Evolutionary conservation across 2,797 vertebrate species (phyloP), one percentile per base, ranked within the genome.

Genomic region (Sitta carolinensis): DNA sequence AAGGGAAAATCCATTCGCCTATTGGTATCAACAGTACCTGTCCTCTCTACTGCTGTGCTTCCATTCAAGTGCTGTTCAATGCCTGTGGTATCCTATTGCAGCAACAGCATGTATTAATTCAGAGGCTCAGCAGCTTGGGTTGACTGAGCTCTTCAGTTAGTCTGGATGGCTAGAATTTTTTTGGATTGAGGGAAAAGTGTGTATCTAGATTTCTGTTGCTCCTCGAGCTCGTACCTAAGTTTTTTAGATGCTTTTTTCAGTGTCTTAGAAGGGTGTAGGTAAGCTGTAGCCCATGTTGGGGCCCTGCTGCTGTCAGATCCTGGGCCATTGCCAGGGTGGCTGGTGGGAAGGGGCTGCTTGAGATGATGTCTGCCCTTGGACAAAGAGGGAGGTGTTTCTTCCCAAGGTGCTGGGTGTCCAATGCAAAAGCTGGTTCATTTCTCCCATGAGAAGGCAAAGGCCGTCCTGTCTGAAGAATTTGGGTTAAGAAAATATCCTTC

Each of bases 401-500:
- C 38, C 50, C 51, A 36, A 11, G 25, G 26, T 74, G 22, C 66
- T 74, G 50, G 14, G 63, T 45, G 21, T 36, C 19, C 34, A 15
- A 4, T 12, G 26, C 12, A 38, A 57, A 85, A 85, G 11, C 59
- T 73, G 36, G 10, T 32, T 83, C 20, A 2, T 11, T 73, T 72
- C 52, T 89, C 42, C 32, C 38, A 34, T 66, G n/a, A 87, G 45
- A 83, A 74, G 62, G 29, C 48, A 80, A 84, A 75, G 38, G 2
- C 36, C 40, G 45, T 59, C 52, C 54, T 57, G 13, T 55, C 29
- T 84, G 75, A 66, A 94, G 59, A 93, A 91, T 55, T 45, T 75
- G 70, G 82, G 69, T 73, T 85, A 70, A 70, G 55, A 75, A 94
- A 96, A 76, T 47, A 75, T 14, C 62, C 22, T 48, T 66, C 48